Evolutionary conservation across 1,140 invertebrate species (phyloP).

Genomic region (Megalopta genalis): DNA sequence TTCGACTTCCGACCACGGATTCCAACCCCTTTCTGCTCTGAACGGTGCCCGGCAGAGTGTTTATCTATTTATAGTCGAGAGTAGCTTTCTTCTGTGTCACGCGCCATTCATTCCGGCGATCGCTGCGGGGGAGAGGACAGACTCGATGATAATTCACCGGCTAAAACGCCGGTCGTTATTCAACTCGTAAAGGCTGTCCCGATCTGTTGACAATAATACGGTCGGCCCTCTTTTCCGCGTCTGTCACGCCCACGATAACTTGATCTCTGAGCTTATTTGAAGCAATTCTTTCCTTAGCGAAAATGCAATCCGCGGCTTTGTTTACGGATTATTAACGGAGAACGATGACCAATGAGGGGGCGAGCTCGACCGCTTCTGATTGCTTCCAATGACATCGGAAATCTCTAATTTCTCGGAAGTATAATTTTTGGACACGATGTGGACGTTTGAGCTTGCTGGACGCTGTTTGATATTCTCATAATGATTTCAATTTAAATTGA

Average conservation of each 20-base stretch:
- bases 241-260: background rate
- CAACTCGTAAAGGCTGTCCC: slow-evolving; percentile 39
- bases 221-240: background rate
- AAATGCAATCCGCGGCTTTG: too few species aligned
- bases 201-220: slow-evolving; percentile 17
- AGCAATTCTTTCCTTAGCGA: too few species aligned
- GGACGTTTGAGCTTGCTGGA: too few species aligned
- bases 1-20: slow-evolving; percentile 39
- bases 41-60: slow-evolving; percentile 18
- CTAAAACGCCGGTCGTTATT: slow-evolving; percentile 40
- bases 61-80: slow-evolving; percentile 52
- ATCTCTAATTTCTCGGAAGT: too few species aligned
- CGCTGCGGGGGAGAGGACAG: background rate
- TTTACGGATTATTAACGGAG: too few species aligned
- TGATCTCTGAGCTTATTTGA: too few species aligned
- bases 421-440: too few species aligned
- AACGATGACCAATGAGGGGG: too few species aligned
- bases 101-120: slow-evolving; percentile 35
- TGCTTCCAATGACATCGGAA: too few species aligned
- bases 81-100: slow-evolving; percentile 52
- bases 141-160: slow-evolving; percentile 48
- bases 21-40: slow-evolving; percentile 23
- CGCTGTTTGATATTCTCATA: too few species aligned
- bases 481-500: too few species aligned
- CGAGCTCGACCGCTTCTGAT: too few species aligned